Conservation (phyloP, 2,888 invertebrate genomes). For the Andrena flavipes region DNA sequence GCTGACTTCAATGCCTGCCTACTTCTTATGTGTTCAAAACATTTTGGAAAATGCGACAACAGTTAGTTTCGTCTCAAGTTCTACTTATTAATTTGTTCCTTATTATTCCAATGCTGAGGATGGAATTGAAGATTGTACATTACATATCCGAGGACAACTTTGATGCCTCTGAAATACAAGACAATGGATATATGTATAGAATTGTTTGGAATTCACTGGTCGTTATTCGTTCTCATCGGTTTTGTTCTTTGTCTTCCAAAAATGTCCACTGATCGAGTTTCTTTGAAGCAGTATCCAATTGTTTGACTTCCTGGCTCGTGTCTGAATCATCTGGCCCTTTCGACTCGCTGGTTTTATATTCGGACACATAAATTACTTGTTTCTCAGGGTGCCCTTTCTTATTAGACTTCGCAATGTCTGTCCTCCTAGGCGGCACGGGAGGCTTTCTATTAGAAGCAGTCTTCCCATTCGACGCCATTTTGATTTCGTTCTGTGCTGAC, state of each 20-base stretch:
- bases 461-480: slow-evolving; percentile 80
- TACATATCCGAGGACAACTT: slow-evolving; percentile 6
- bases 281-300: slow-evolving; percentile 63
- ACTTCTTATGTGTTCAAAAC: not conserved
- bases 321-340: slow-evolving; percentile 64
- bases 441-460: slow-evolving; percentile 82
- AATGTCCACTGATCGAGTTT: slow-evolving; percentile 84
- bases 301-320: slow-evolving; percentile 41
- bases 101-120: not conserved
- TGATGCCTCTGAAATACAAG: slow-evolving; percentile 75
- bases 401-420: slow-evolving; percentile 81
- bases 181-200: slow-evolving; percentile 76
- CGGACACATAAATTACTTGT: slow-evolving; percentile 82
- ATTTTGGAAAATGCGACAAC: not conserved
- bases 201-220: slow-evolving; percentile 80
- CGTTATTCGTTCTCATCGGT: slow-evolving; percentile 76
- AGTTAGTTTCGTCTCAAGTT: not conserved
- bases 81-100: slow-evolving; percentile 4
- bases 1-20: not conserved
- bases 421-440: slow-evolving; percentile 85
- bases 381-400: slow-evolving; percentile 75
- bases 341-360: slow-evolving; percentile 75
- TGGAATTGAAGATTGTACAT: slow-evolving; percentile 20
- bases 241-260: slow-evolving; percentile 78
- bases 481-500: slow-evolving; percentile 66